A percentile compares a stretch with the other conserved stretches of the same genome.
phyloP scores from a whole-genome alignment of 2,797 vertebrate species.

The Sebastes baramenuke region DNA sequence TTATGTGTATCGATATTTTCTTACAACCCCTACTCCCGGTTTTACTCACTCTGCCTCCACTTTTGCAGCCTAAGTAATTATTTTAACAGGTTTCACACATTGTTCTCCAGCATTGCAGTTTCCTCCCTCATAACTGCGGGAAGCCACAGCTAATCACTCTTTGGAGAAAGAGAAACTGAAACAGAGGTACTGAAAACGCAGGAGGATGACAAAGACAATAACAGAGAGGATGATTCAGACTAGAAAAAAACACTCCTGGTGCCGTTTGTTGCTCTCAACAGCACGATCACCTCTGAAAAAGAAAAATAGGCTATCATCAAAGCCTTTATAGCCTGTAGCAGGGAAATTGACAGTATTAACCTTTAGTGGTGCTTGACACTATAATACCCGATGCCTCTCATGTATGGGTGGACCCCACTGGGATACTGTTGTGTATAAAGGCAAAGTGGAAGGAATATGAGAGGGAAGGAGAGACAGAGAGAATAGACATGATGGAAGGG shows the following conservation, averaged over 20 bases:
- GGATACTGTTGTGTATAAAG: constrained; percentile 46
- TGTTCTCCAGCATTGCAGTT: neutral
- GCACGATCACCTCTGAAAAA: constrained; percentile 22
- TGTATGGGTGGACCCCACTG: constrained; percentile 19
- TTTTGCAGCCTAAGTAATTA: neutral
- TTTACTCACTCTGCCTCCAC: neutral
- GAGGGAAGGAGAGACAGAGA: neutral
- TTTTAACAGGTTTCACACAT: constrained; percentile 1
- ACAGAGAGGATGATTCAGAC: neutral
- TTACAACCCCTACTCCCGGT: too few species aligned
- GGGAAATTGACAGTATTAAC: constrained; percentile 63
- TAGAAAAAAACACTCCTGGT: neutral
- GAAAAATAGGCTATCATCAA: constrained; percentile 30
- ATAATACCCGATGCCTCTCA: constrained; percentile 42
- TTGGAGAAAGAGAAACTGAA: neutral
- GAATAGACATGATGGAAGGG: constrained; percentile 59
- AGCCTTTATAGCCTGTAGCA: constrained; percentile 29
- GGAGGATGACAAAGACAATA: neutral
- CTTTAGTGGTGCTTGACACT: constrained; percentile 62
- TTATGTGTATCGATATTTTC: too few species aligned
- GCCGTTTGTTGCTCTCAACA: constrained; percentile 13
- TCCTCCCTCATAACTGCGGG: neutral
- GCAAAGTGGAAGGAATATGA: constrained; percentile 34
- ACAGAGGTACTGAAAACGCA: neutral
- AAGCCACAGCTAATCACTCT: neutral